Percentiles rank a stretch among this genome's conserved stretches.
Evolutionary conservation across 1,140 invertebrate genomes (phyloP).

Genomic region (Tetramorium parvispinum): DNA sequence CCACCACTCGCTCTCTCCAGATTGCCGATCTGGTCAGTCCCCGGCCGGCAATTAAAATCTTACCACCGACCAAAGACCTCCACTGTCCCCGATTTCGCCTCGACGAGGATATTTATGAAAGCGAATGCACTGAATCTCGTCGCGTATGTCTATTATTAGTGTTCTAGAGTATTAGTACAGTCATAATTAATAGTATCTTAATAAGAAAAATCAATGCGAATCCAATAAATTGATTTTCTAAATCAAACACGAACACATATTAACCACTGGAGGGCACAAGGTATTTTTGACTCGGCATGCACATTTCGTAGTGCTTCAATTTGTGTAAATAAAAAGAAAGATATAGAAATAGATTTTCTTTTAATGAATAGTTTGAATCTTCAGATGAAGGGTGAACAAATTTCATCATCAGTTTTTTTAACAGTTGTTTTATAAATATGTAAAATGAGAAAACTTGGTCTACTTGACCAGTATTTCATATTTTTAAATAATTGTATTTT

Average conservation of each 20-base stretch:
- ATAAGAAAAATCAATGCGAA: neutral
- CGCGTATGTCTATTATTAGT: neutral
- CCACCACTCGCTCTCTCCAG: conserved; percentile 27
- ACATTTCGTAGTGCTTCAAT: too few relatives aligned
- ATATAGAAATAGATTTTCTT: too few relatives aligned
- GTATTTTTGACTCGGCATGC: too few relatives aligned
- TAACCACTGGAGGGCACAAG: too few relatives aligned
- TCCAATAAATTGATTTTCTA: neutral
- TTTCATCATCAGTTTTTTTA: too few relatives aligned
- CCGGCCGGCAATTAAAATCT: conserved; percentile 41
- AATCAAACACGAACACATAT: neutral
- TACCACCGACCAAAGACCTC: neutral
- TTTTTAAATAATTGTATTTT: too few relatives aligned
- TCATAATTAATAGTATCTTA: neutral
- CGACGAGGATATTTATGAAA: neutral
- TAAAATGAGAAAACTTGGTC: too few relatives aligned
- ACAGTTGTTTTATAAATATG: too few relatives aligned
- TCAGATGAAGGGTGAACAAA: too few relatives aligned
- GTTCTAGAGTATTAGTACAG: neutral
- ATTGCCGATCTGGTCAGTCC: conserved; percentile 32
- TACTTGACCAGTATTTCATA: too few relatives aligned
- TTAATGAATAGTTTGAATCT: too few relatives aligned
- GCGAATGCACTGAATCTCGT: neutral
- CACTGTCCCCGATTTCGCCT: conserved; percentile 1
- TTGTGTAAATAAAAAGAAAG: too few relatives aligned